Conservation (phyloP, 2,888 invertebrate genomes). For the Heterodera filipjevi region DNA sequence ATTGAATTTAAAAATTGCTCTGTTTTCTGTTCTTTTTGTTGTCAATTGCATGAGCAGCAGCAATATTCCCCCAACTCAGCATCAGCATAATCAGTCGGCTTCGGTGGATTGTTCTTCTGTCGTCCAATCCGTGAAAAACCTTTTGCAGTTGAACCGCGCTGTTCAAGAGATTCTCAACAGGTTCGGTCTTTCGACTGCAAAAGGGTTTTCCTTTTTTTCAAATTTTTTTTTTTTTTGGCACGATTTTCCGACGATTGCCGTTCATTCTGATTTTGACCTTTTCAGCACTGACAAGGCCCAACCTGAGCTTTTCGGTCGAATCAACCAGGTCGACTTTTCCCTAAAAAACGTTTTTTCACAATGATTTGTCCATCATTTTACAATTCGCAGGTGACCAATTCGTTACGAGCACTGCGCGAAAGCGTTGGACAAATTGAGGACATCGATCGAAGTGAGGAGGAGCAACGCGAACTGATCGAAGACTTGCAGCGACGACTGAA, state of each 20-base stretch:
- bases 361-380: neutral
- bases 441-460: conserved; percentile 26
- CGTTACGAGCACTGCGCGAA: neutral
- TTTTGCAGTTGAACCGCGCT: conserved; percentile 9
- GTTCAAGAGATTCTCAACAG: conserved; percentile 19
- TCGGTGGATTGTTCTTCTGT: neutral
- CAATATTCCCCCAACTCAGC: too few species aligned
- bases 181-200: too few species aligned
- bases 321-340: conserved; percentile 17
- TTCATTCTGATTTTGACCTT: too few species aligned
- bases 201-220: too few species aligned
- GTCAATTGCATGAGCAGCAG: neutral
- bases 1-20: too few species aligned
- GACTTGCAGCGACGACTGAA: conserved; percentile 29
- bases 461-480: conserved; percentile 29
- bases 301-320: conserved; percentile 10
- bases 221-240: too few species aligned
- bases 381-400: neutral
- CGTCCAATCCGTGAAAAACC: conserved; percentile 15
- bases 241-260: too few species aligned
- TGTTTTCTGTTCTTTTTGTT: neutral
- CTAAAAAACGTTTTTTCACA: neutral
- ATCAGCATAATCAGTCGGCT: neutral
- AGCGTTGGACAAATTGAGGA: conserved; percentile 23
- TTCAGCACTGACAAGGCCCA: conserved; percentile 18